phyloP scores from a whole-genome alignment of 2,797 vertebrate genomes.

The Anguilla marmorata region DNA sequence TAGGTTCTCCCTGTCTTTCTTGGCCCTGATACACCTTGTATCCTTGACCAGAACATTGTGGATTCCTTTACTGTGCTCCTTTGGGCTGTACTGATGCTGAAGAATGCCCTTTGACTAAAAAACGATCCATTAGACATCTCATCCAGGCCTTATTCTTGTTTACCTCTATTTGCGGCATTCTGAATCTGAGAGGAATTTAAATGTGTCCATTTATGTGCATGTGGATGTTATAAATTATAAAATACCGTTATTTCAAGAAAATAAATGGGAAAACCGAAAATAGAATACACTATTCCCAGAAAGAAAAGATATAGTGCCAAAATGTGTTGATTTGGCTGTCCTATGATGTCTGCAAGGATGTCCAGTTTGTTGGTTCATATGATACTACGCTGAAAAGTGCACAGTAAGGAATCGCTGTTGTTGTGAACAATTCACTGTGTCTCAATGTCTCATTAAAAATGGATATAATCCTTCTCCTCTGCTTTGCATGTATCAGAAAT shows the following conservation, averaged over 20 bases:
- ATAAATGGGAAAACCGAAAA: constrained; percentile 3
- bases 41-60: constrained; percentile 82
- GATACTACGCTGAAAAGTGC: constrained; percentile 11
- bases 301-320: constrained; percentile 24
- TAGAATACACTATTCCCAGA: neutral
- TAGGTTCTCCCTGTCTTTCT: constrained; percentile 81
- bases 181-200: neutral
- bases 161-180: constrained; percentile 22
- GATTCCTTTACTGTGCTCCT: constrained; percentile 19
- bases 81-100: neutral
- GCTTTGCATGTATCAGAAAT: neutral
- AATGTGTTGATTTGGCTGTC: neutral
- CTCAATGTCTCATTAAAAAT: constrained; percentile 18
- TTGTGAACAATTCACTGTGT: neutral
- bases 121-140: neutral
- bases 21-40: constrained; percentile 73
- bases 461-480: constrained; percentile 17
- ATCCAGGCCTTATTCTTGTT: constrained; percentile 18
- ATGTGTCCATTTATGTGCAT: neutral
- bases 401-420: constrained; percentile 25
- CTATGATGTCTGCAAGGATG: neutral
- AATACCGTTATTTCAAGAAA: neutral
- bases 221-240: neutral
- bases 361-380: neutral
- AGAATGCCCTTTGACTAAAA: neutral